phyloP scores from a whole-genome alignment of 2,113 vertebrate genomes.

The Pangasianodon hypophthalmus region DNA sequence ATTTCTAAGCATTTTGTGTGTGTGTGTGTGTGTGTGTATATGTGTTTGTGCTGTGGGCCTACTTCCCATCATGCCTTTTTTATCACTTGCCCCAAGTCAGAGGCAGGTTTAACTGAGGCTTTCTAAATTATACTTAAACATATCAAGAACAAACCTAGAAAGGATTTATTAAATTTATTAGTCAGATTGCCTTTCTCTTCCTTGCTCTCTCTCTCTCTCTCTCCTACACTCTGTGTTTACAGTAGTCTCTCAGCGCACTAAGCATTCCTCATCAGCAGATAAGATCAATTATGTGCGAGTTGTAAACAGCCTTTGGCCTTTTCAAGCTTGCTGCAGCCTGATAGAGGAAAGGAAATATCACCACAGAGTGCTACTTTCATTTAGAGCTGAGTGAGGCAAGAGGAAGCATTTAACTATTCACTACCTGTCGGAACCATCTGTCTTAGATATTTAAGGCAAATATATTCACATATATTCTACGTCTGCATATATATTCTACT shows the following conservation, averaged over 20 bases:
- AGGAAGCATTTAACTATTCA: slow-evolving; percentile 21
- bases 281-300: slow-evolving; percentile 49
- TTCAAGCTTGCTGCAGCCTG: slow-evolving; percentile 37
- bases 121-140: background rate
- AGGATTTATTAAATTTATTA: background rate
- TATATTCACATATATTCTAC: background rate
- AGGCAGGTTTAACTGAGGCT: background rate
- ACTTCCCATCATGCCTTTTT: background rate
- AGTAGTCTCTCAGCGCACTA: slow-evolving; percentile 36
- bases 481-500: background rate
- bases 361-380: slow-evolving; percentile 48
- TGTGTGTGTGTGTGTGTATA: background rate
- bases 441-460: background rate
- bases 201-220: slow-evolving; percentile 7
- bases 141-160: slow-evolving; percentile 4
- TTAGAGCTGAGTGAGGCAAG: slow-evolving; percentile 35
- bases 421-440: background rate
- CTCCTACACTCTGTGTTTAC: slow-evolving; percentile 28
- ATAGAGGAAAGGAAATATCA: slow-evolving; percentile 65
- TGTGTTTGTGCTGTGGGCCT: background rate
- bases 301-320: slow-evolving; percentile 50
- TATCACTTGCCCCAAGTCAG: background rate
- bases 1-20: background rate
- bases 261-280: slow-evolving; percentile 48
- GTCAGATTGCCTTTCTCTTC: background rate